Conservation (phyloP, 2,797 vertebrate species). For the Neomorphus geoffroyi region DNA sequence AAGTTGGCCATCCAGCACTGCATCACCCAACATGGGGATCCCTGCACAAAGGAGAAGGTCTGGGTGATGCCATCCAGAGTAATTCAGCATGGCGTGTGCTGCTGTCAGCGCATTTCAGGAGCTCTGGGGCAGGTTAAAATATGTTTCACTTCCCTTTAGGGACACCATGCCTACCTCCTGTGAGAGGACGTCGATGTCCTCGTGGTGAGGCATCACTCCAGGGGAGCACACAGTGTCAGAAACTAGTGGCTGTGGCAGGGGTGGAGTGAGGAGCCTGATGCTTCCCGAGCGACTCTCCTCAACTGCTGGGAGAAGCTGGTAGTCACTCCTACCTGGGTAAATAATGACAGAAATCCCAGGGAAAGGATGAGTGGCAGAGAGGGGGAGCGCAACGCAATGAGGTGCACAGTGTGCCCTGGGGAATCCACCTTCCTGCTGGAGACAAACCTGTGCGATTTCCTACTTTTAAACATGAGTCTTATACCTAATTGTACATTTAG, state of each 20-base stretch:
- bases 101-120: fast-evolving
- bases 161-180: fast-evolving
- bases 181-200: background rate
- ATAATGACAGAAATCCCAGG: background rate
- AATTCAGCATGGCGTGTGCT: fast-evolving
- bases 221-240: background rate
- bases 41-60: background rate
- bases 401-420: background rate
- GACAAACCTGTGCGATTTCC: background rate
- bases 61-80: fast-evolving
- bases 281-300: background rate
- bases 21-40: background rate
- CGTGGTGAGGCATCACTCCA: background rate
- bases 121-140: background rate
- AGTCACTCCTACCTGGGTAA: background rate
- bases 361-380: background rate
- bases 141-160: background rate
- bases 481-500: background rate
- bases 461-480: background rate
- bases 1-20: too few relatives aligned
- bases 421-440: background rate
- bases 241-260: background rate
- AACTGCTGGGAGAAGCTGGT: background rate
- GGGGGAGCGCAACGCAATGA: background rate
- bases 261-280: background rate